A percentile compares a stretch with the other conserved stretches of the same genome.
phyloP scores from a whole-genome alignment of 2,113 vertebrate species.

The Leucopsar rothschildi region DNA sequence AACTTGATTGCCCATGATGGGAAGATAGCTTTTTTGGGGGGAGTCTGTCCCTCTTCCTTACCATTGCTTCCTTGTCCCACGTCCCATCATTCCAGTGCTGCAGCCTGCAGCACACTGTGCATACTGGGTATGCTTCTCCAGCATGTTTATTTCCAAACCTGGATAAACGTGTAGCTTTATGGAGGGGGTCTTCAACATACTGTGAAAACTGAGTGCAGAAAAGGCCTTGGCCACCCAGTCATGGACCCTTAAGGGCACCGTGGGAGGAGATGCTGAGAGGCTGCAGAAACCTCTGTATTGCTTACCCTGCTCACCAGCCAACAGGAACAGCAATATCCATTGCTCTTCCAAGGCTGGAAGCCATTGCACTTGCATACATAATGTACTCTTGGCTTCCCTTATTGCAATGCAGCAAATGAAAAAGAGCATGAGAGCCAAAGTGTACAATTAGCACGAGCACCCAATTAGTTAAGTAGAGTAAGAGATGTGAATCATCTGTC shows the following conservation, averaged over 20 bases:
- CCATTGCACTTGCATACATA: neutral
- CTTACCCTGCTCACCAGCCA: neutral
- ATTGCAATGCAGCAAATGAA: neutral
- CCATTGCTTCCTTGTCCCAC: neutral
- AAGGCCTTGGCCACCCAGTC: neutral
- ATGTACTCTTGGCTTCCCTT: neutral
- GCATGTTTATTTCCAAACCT: neutral
- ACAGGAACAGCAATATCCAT: neutral
- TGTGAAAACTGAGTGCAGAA: neutral
- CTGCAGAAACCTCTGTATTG: neutral
- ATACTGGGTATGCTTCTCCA: neutral
- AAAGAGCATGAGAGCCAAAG: neutral
- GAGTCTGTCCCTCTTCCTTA: neutral
- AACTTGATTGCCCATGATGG: neutral
- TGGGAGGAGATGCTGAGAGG: neutral
- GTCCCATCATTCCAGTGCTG: neutral
- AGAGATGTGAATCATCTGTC: neutral
- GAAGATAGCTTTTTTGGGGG: neutral
- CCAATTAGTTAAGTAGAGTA: neutral
- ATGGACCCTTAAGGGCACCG: neutral
- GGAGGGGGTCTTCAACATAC: neutral
- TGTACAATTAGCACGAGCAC: neutral
- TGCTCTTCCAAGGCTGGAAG: neutral
- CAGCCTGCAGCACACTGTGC: neutral
- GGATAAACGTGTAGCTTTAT: neutral